Evolutionary conservation across 1,140 invertebrate species (phyloP).

Genomic region (Musca domestica): DNA sequence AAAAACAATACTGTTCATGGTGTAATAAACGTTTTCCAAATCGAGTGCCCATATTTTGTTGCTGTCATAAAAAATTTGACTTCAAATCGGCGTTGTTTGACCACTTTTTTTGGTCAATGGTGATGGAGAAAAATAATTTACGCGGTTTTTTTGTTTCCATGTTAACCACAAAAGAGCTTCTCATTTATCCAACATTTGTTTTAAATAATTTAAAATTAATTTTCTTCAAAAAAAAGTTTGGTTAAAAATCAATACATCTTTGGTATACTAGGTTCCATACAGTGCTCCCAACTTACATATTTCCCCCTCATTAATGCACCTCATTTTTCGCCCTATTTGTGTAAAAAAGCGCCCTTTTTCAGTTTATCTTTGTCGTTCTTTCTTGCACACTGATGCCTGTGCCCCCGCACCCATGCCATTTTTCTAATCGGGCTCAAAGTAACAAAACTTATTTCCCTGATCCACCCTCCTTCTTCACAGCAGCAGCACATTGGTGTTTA

Average conservation of each 20-base stretch:
- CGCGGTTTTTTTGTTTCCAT: not conserved
- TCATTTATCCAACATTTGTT: no score
- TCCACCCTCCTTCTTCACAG: not conserved
- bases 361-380: not conserved
- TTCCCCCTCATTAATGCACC: not conserved
- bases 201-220: not conserved
- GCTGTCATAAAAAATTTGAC: not conserved
- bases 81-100: constrained; percentile 9
- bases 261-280: not conserved
- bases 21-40: no score
- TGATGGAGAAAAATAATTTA: not conserved
- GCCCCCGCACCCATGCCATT: no score
- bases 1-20: no score
- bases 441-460: not conserved
- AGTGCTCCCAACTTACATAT: not conserved
- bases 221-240: not conserved
- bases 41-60: not conserved
- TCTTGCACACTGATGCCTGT: not conserved
- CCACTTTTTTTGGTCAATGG: constrained; percentile 4
- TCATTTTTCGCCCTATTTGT: not conserved
- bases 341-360: constrained; percentile 15
- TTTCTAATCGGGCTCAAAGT: no score
- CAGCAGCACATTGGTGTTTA: no score
- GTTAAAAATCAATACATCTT: constrained; percentile 17
- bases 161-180: no score